These are phyloP conservation scores for Sciurus carolinensis DNA, from an alignment of 2,797 vertebrate genomes.

Conservation along the genomic window DNA sequence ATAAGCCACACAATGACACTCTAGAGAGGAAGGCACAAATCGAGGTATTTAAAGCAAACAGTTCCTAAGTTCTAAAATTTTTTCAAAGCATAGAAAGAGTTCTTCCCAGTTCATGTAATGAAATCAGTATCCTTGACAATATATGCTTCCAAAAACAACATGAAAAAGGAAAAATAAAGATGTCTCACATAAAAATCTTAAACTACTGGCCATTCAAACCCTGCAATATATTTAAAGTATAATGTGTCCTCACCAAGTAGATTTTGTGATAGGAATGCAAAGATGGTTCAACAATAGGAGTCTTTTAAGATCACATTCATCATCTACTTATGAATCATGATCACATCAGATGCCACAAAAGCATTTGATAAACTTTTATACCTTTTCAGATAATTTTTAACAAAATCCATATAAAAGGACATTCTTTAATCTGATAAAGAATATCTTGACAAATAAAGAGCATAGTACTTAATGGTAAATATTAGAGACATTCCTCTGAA, in stretches of 20 bases:
- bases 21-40: conserved; percentile 17
- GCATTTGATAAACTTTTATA: conserved; percentile 54
- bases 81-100: conserved; percentile 40
- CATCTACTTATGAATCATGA: conserved; percentile 8
- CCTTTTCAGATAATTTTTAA: conserved; percentile 58
- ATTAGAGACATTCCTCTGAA: conserved; percentile 20
- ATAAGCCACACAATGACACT: conserved; percentile 28
- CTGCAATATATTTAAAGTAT: conserved; percentile 33
- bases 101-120: conserved; percentile 10
- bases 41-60: background rate
- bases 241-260: conserved; percentile 14
- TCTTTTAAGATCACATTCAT: conserved; percentile 42
- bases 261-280: conserved; percentile 44
- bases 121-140: conserved; percentile 40
- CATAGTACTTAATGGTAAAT: conserved; percentile 50
- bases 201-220: conserved; percentile 52
- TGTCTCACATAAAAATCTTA: conserved; percentile 59
- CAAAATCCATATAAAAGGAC: conserved; percentile 43
- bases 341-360: conserved; percentile 49
- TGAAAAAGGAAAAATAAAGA: conserved; percentile 63
- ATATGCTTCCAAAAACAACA: conserved; percentile 49
- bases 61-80: conserved; percentile 51
- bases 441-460: conserved; percentile 46
- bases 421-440: conserved; percentile 55
- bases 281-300: conserved; percentile 50